Evolutionary conservation across 2,113 vertebrate genomes (phyloP).

Genomic region (Corynorhinus townsendii): DNA sequence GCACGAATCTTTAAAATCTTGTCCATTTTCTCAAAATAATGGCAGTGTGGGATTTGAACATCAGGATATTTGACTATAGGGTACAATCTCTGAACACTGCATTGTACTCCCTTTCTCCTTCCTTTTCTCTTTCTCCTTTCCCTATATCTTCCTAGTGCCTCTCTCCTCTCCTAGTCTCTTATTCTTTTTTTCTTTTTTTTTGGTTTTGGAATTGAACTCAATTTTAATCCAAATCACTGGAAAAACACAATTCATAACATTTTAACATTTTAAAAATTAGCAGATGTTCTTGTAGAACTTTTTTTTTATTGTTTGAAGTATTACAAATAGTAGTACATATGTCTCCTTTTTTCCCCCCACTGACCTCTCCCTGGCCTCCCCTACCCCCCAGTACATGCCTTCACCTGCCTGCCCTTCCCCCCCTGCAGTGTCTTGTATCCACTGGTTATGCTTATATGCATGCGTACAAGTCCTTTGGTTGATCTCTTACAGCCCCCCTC

Average conservation of each 20-base stretch:
- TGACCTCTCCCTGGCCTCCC: too few relatives aligned
- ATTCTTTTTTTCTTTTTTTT: too few relatives aligned
- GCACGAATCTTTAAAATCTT: background rate
- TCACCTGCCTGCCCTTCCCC: too few relatives aligned
- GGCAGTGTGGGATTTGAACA: background rate
- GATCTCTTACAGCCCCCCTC: too few relatives aligned
- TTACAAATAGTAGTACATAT: too few relatives aligned
- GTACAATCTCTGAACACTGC: background rate
- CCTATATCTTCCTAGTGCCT: background rate
- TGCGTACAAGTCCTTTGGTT: too few relatives aligned
- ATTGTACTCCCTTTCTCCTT: background rate
- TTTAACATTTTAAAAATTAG: constrained; percentile 46
- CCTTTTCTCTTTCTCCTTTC: background rate
- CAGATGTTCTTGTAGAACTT: background rate
- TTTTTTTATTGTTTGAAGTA: too few relatives aligned
- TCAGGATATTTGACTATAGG: background rate
- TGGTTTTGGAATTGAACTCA: constrained; percentile 22
- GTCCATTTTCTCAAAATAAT: background rate
- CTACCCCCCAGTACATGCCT: too few relatives aligned
- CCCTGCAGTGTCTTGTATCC: too few relatives aligned
- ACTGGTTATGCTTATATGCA: too few relatives aligned
- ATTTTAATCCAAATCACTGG: constrained; percentile 25
- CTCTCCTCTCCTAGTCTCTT: background rate
- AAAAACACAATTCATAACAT: constrained; percentile 30
- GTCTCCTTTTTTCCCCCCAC: too few relatives aligned